Percentiles rank a stretch among this genome's conserved stretches.
These are phyloP conservation scores for Magallana gigas DNA, from an alignment of 1,140 invertebrate genomes.

Conservation along the genomic window DNA sequence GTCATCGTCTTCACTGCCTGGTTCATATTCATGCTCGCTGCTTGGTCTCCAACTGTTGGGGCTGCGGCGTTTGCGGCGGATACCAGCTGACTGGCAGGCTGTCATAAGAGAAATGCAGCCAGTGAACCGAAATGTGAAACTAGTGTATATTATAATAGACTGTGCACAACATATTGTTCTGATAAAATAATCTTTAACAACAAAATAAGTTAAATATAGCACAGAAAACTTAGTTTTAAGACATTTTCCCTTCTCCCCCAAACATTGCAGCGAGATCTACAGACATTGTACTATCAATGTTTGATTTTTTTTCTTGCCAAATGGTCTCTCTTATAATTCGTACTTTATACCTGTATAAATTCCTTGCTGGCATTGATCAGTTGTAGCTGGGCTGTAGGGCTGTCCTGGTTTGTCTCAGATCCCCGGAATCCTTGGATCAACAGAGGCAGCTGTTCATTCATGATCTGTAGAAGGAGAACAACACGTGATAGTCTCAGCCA, in stretches of 20 bases:
- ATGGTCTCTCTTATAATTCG: no score
- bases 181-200: conserved; percentile 45
- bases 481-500: neutral
- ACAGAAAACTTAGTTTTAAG: neutral
- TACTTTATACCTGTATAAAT: conserved; percentile 85
- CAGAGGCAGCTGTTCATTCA: conserved; percentile 89
- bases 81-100: conserved; percentile 86
- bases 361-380: conserved; percentile 93
- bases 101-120: neutral
- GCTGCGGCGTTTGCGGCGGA: conserved; percentile 88
- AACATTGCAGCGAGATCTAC: no score
- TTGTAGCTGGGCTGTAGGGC: conserved; percentile 87
- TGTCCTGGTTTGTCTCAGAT: conserved; percentile 86
- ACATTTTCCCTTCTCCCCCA: neutral
- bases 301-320: no score
- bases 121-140: no score
- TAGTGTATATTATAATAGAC: no score
- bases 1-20: conserved; percentile 88
- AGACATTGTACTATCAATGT: no score
- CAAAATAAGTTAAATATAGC: neutral
- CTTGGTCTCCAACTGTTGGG: conserved; percentile 91
- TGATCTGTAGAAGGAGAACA: conserved; percentile 72
- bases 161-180: no score
- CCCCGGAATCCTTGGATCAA: conserved; percentile 90
- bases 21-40: conserved; percentile 86